Conservation (phyloP, 2,888 invertebrate genomes). For the Xestoiulus laeticollis region DNA sequence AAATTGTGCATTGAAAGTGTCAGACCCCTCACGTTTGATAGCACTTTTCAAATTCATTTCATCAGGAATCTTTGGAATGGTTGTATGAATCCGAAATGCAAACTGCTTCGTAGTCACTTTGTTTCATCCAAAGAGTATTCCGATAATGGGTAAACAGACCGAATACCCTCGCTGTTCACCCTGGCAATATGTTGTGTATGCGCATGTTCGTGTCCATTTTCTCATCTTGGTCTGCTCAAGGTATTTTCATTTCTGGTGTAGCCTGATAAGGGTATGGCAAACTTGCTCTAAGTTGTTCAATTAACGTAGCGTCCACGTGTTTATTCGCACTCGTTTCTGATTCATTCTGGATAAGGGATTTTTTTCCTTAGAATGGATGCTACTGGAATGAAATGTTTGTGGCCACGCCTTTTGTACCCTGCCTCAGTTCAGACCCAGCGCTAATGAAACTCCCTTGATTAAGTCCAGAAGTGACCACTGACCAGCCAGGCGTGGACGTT, state of each 20-base stretch:
- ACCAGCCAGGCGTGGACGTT: conserved; percentile 24
- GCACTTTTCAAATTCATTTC: not conserved
- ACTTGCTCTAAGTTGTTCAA: conserved; percentile 27
- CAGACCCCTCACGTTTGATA: not conserved
- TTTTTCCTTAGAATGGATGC: not conserved
- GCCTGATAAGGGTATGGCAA: not conserved
- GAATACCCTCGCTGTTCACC: not conserved
- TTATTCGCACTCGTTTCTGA: conserved; percentile 23
- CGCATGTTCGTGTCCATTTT: conserved; percentile 6
- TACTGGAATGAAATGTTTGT: not conserved
- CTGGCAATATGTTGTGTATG: conserved; percentile 2
- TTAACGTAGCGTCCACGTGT: not conserved
- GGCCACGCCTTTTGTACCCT: conserved; percentile 23
- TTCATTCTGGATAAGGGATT: not conserved
- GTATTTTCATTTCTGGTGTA: not conserved
- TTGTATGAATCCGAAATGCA: not conserved
- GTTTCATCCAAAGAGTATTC: conserved; percentile 34
- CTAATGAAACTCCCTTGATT: not conserved
- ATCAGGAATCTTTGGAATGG: not conserved
- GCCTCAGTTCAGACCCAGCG: not conserved
- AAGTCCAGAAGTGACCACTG: not conserved
- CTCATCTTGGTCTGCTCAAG: not conserved
- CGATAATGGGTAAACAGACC: not conserved
- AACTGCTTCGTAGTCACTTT: not conserved
- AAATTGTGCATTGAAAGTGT: not conserved